Evolutionary conservation across 2,113 vertebrate genomes (phyloP).

Genomic region (Ailurus styani): DNA sequence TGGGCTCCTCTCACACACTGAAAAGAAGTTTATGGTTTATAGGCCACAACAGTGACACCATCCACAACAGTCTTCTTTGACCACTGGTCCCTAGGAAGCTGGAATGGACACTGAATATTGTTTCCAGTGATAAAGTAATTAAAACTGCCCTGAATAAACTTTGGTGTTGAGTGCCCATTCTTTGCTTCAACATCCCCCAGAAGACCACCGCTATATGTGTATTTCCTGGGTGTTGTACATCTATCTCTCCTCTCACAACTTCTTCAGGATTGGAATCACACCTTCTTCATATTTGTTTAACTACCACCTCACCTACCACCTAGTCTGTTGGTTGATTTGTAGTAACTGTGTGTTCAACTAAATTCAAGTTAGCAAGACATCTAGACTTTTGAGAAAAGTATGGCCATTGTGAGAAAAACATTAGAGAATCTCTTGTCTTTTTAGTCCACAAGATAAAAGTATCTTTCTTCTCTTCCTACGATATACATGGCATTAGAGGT

Average conservation of each 20-base stretch:
- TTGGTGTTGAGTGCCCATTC: neutral
- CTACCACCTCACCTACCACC: neutral
- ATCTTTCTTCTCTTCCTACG: neutral
- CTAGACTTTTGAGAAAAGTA: neutral
- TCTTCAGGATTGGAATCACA: neutral
- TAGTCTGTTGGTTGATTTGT: neutral
- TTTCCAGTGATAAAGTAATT: neutral
- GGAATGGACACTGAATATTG: neutral
- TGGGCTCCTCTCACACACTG: neutral
- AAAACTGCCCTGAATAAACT: neutral
- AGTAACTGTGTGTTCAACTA: neutral
- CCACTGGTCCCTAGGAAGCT: neutral
- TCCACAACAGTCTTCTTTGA: neutral
- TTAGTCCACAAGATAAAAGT: neutral
- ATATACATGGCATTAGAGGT: neutral
- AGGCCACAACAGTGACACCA: neutral
- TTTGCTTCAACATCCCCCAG: neutral
- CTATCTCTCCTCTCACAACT: neutral
- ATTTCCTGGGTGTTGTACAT: neutral
- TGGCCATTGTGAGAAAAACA: neutral
- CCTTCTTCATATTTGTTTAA: neutral
- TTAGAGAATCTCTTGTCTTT: neutral
- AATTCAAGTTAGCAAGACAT: neutral
- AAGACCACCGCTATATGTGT: neutral
- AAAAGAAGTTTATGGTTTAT: neutral